Percentiles rank a stretch among this genome's conserved stretches.
Conservation (phyloP, 2,797 vertebrate genomes). For the Carduelis carduelis region DNA sequence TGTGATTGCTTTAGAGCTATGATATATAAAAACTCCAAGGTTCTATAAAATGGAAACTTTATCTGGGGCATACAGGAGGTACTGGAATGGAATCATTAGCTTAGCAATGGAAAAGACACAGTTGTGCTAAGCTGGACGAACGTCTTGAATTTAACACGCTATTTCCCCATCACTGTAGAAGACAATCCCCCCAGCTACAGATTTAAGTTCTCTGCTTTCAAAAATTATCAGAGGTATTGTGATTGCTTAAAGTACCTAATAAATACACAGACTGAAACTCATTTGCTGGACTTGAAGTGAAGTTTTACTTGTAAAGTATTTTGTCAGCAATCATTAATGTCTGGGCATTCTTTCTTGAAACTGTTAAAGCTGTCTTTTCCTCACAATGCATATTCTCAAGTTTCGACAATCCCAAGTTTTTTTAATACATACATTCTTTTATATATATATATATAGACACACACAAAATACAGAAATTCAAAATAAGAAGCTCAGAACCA, state of each 20-base stretch:
- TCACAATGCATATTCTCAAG: not conserved
- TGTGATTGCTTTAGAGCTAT: not conserved
- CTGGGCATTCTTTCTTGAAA: not conserved
- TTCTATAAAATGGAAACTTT: not conserved
- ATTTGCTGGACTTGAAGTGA: not conserved
- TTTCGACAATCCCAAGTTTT: not conserved
- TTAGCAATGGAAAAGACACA: not conserved
- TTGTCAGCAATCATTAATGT: not conserved
- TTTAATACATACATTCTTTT: not conserved
- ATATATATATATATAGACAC: not conserved
- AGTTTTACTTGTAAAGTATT: not conserved
- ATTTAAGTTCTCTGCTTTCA: not conserved
- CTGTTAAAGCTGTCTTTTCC: not conserved
- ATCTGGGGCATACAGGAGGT: not conserved
- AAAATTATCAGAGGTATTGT: not conserved
- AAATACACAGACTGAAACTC: not conserved
- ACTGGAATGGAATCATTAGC: not conserved
- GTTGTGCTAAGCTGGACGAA: not conserved
- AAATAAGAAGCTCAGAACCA: not conserved
- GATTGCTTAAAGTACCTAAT: not conserved
- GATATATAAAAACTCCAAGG: not conserved
- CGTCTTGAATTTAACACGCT: not conserved
- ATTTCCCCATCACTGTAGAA: not conserved
- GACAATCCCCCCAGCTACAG: accelerated
- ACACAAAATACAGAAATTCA: not conserved